Evolutionary conservation across 2,797 vertebrate genomes (phyloP).

Genomic region (Anguilla megastoma): DNA sequence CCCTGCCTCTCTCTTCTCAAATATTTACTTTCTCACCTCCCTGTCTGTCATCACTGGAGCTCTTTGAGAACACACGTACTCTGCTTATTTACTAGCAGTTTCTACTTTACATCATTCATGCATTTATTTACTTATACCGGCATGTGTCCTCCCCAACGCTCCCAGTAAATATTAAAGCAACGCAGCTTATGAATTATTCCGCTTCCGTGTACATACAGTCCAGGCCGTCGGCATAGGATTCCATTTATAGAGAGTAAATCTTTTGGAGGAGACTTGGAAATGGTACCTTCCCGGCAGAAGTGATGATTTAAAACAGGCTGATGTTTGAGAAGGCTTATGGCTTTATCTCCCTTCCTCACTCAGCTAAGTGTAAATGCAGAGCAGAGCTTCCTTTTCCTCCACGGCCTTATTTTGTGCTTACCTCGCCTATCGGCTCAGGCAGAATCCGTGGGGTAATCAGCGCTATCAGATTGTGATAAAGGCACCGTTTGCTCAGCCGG

Average conservation of each 20-base stretch:
- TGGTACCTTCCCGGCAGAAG: slow-evolving; percentile 25
- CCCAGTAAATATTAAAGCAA: slow-evolving; percentile 42
- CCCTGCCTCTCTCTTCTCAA: slow-evolving; percentile 23
- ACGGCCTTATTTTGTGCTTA: slow-evolving; percentile 35
- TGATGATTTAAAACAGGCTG: slow-evolving; percentile 40
- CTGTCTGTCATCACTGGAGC: slow-evolving; percentile 61
- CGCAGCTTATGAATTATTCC: slow-evolving; percentile 50
- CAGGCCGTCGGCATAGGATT: background rate
- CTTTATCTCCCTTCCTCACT: slow-evolving; percentile 50
- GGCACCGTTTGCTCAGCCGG: slow-evolving; percentile 40
- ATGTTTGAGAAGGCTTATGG: slow-evolving; percentile 45
- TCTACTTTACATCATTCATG: background rate
- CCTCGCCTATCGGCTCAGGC: slow-evolving; percentile 44
- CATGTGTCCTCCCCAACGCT: background rate
- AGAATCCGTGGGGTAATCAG: slow-evolving; percentile 43
- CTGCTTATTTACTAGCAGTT: background rate
- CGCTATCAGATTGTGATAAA: slow-evolving; percentile 47
- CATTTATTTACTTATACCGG: background rate
- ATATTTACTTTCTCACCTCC: slow-evolving; percentile 57
- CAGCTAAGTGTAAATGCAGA: slow-evolving; percentile 44
- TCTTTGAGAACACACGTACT: background rate
- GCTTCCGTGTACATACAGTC: background rate
- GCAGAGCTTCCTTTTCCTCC: slow-evolving; percentile 45
- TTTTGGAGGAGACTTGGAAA: slow-evolving; percentile 32
- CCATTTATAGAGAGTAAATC: slow-evolving; percentile 47